Conservation (phyloP, 2,797 vertebrate genomes). For the Argyrosomus regius region DNA sequence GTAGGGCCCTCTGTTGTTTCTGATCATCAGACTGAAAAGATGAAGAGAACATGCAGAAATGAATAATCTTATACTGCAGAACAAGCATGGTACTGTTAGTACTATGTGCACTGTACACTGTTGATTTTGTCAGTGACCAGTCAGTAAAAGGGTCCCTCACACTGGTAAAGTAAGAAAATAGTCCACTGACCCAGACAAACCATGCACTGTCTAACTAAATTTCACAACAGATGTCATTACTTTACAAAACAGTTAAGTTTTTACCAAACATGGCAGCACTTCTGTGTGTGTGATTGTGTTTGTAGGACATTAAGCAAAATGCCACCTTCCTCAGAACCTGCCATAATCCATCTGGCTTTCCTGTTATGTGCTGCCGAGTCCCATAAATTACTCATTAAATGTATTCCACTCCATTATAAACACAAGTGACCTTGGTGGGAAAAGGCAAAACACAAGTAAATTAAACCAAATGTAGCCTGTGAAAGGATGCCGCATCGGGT, state of each 20-base stretch:
- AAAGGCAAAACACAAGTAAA: slow-evolving; percentile 48
- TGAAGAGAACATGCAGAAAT: slow-evolving; percentile 6
- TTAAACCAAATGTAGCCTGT: slow-evolving; percentile 50
- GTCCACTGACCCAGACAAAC: background rate
- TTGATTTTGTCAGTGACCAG: background rate
- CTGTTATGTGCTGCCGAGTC: slow-evolving; percentile 39
- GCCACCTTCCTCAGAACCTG: slow-evolving; percentile 35
- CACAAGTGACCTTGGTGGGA: slow-evolving; percentile 47
- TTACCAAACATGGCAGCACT: slow-evolving; percentile 4
- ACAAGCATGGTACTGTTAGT: no score
- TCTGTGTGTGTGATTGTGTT: slow-evolving; percentile 6
- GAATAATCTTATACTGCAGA: background rate
- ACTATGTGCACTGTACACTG: background rate
- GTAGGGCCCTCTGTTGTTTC: slow-evolving; percentile 58
- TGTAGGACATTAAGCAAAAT: slow-evolving; percentile 35
- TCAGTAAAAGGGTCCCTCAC: background rate
- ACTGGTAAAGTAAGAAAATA: background rate
- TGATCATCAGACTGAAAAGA: slow-evolving; percentile 63
- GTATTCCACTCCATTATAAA: slow-evolving; percentile 45
- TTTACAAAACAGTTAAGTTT: slow-evolving; percentile 11
- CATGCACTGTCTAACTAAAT: background rate
- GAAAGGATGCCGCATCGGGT: slow-evolving; percentile 58
- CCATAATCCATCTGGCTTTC: slow-evolving; percentile 46
- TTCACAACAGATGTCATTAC: background rate
- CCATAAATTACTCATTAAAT: slow-evolving; percentile 59